Percentiles rank a stretch among this genome's conserved stretches.
Conservation (phyloP, 2,888 invertebrate genomes). For the Parapristionchus giblindavisi region DNA sequence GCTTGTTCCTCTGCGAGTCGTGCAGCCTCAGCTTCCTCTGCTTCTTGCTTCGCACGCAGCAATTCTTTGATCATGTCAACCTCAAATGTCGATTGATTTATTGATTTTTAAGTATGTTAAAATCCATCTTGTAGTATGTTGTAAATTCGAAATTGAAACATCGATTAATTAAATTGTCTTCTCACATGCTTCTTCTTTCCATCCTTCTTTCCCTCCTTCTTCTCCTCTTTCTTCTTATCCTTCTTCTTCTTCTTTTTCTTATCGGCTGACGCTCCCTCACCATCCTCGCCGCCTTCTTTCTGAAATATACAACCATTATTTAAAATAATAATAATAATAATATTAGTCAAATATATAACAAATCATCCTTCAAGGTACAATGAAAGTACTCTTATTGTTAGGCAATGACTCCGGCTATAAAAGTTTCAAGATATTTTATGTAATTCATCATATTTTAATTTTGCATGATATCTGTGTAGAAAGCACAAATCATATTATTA, state of each 20-base stretch:
- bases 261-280: conserved; percentile 53
- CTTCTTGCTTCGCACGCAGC: conserved; percentile 75
- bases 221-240: conserved; percentile 45
- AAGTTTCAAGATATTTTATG: no score
- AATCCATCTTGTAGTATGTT: no score
- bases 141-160: conserved; percentile 14
- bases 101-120: neutral
- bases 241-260: conserved; percentile 54
- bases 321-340: no score
- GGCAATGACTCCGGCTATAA: no score
- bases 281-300: no score
- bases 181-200: conserved; percentile 44
- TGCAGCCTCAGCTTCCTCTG: conserved; percentile 72
- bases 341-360: neutral
- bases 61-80: conserved; percentile 70
- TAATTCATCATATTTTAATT: no score
- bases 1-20: conserved; percentile 80
- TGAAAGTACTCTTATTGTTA: no score
- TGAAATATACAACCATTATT: no score
- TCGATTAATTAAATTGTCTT: neutral
- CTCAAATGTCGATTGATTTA: no score
- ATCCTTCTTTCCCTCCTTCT: conserved; percentile 41
- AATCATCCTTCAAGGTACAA: no score
- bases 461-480: no score
- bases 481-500: no score